Conservation (phyloP, 2,113 vertebrate genomes). For the Zosterops japonicus region DNA sequence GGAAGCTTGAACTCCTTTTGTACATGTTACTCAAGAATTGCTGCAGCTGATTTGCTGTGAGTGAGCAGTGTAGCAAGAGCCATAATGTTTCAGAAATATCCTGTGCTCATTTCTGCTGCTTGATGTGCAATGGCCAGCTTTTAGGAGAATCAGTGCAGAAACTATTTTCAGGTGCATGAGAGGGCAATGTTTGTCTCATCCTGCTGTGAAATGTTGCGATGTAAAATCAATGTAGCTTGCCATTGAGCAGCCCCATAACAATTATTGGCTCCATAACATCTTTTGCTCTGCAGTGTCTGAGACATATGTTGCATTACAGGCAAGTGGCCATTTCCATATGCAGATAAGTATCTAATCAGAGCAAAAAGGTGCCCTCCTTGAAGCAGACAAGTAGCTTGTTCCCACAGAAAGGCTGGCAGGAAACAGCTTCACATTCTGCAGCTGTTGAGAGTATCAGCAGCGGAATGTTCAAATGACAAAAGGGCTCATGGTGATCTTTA, state of each 20-base stretch:
- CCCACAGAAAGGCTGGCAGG: background rate
- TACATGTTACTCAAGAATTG: fast-evolving
- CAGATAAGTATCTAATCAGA: background rate
- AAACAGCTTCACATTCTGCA: background rate
- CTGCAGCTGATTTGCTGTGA: background rate
- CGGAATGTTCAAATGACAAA: background rate
- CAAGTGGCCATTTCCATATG: background rate
- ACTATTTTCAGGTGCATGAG: background rate
- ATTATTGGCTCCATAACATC: background rate
- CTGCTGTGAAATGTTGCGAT: background rate
- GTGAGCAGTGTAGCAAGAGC: background rate
- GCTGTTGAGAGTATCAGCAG: background rate
- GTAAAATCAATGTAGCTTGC: background rate
- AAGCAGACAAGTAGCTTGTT: background rate
- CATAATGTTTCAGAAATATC: background rate
- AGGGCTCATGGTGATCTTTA: background rate
- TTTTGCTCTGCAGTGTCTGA: background rate
- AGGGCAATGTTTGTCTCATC: background rate
- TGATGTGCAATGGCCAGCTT: background rate
- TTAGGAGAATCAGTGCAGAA: background rate
- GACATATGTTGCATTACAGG: background rate
- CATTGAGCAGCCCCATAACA: background rate
- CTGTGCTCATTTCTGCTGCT: background rate
- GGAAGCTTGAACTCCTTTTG: background rate
- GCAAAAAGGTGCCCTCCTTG: background rate